Evolutionary conservation across 2,113 vertebrate genomes (phyloP).

Genomic region (Lycocorax pyrrhopterus): DNA sequence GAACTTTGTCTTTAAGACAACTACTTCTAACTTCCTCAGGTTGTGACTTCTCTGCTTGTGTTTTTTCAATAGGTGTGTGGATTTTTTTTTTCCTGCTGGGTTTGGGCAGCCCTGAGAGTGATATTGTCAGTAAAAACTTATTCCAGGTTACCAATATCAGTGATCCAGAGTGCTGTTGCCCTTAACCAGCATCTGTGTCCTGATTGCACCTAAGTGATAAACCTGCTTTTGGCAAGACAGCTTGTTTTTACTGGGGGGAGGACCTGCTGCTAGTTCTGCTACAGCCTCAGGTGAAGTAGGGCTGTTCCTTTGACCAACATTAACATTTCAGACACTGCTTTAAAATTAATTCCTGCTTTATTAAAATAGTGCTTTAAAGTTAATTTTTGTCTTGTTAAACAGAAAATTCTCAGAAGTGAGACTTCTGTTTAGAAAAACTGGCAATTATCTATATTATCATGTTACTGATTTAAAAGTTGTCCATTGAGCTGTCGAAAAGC

Average conservation of each 20-base stretch:
- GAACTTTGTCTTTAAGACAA: not conserved
- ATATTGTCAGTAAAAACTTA: not conserved
- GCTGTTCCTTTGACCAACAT: not conserved
- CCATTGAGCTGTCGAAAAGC: not conserved
- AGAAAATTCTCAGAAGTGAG: not conserved
- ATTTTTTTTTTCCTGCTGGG: not conserved
- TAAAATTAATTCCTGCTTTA: not conserved
- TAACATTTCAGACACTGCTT: not conserved
- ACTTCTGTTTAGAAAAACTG: not conserved
- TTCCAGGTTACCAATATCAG: fast-evolving
- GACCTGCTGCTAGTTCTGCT: not conserved
- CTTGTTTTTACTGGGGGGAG: not conserved
- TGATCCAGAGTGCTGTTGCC: not conserved
- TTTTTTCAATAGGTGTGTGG: not conserved
- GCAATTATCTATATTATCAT: fast-evolving
- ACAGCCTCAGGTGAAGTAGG: not conserved
- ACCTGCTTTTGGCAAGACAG: not conserved
- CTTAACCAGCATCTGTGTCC: not conserved
- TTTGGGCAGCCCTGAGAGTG: not conserved
- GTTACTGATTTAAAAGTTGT: not conserved
- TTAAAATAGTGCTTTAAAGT: not conserved
- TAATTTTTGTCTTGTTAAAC: not conserved
- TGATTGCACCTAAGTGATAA: not conserved
- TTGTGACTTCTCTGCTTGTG: not conserved
- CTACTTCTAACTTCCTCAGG: not conserved